Evolutionary conservation across 2,113 vertebrate genomes (phyloP).

Genomic region (Trogon surrucura): DNA sequence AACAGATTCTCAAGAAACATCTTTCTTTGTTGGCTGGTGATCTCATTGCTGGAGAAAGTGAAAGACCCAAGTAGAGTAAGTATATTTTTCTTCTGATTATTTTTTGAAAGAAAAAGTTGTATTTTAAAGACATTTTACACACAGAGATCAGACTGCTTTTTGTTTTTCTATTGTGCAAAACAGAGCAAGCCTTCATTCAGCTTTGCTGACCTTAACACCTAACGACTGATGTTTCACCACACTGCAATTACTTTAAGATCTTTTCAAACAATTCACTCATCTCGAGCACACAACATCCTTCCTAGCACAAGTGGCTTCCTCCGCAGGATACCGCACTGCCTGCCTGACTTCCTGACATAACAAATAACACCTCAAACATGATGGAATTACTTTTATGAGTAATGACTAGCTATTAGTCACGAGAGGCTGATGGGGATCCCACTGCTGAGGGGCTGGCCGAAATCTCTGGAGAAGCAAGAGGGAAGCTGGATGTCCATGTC

Average conservation of each 20-base stretch:
- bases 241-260: neutral
- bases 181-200: neutral
- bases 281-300: neutral
- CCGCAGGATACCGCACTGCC: neutral
- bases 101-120: neutral
- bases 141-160: neutral
- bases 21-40: neutral
- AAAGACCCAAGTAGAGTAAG: neutral
- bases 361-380: neutral
- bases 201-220: neutral
- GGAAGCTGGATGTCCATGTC: neutral
- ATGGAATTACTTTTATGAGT: neutral
- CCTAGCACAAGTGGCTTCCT: neutral
- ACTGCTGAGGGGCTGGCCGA: neutral
- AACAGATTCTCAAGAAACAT: neutral
- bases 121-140: neutral
- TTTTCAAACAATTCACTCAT: neutral
- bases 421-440: neutral
- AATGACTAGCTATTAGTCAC: neutral
- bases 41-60: neutral
- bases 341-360: neutral
- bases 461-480: neutral
- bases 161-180: neutral
- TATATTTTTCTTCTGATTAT: neutral
- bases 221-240: neutral